Conservation (phyloP, 2,888 invertebrate genomes). For the Galeopsomyia nigrocyanea region DNA sequence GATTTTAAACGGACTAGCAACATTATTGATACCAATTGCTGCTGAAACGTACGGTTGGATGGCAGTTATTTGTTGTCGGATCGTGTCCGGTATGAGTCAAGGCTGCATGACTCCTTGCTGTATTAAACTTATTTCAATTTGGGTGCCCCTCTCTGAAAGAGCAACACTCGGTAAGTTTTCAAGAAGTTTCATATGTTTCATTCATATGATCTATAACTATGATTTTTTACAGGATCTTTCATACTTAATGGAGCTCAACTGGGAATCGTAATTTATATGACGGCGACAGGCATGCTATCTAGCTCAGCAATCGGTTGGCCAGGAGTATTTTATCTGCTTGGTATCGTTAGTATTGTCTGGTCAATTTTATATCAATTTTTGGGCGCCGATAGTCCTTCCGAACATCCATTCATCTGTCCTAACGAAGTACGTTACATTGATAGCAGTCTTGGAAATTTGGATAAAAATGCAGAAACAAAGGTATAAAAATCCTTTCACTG, state of each 20-base stretch:
- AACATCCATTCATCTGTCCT: slow-evolving; percentile 73
- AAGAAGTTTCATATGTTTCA: slow-evolving; percentile 31
- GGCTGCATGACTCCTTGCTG: slow-evolving; percentile 79
- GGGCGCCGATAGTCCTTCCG: slow-evolving; percentile 77
- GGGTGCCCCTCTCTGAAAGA: slow-evolving; percentile 75
- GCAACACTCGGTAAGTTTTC: slow-evolving; percentile 64
- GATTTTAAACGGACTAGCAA: slow-evolving; percentile 66
- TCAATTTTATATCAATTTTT: slow-evolving; percentile 73
- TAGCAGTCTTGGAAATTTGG: slow-evolving; percentile 70
- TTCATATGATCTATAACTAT: slow-evolving; percentile 1
- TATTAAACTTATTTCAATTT: slow-evolving; percentile 81
- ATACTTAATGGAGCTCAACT: slow-evolving; percentile 74
- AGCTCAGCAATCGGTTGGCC: slow-evolving; percentile 78
- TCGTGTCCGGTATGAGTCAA: slow-evolving; percentile 82
- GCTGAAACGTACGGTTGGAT: slow-evolving; percentile 73
- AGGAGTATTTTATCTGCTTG: slow-evolving; percentile 82
- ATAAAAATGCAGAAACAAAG: slow-evolving; percentile 63
- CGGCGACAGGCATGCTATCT: slow-evolving; percentile 74
- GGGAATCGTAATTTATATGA: slow-evolving; percentile 77
- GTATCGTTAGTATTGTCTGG: slow-evolving; percentile 76
- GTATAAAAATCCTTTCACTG: slow-evolving; percentile 13
- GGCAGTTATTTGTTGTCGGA: slow-evolving; percentile 76
- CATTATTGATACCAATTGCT: slow-evolving; percentile 69
- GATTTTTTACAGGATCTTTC: slow-evolving; percentile 55
- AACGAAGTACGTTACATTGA: slow-evolving; percentile 79